Evolutionary conservation across 2,888 invertebrate species (phyloP), one percentile per base, ranked within the genome.

Genomic region (Blera fallax): DNA sequence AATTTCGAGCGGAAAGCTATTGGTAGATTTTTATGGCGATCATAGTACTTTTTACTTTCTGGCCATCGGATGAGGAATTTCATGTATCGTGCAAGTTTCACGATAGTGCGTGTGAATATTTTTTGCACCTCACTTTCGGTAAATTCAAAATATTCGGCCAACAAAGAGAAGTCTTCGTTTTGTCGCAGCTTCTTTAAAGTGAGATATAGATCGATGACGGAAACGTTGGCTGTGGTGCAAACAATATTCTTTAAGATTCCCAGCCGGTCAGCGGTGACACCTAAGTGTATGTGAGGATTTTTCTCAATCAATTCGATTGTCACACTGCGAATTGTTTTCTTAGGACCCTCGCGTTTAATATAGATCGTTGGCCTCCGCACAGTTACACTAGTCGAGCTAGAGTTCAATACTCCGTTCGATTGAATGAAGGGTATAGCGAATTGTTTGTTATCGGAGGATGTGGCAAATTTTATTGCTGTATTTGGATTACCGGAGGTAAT

Each of bases 1-100:
- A 92, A 87, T 81, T 90, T 90, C 7, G 90, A 89, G 2, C 92
- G 89, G 65, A 90, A 92, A 3, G 90, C 89, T 77, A 92, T 89
- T 1, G 92, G 92, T 14, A 91, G 87, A 84, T 91, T 90, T 88
- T 92, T 92, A 54, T 92, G 89, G 0, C 92, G 89, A 56, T 91
- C 92, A 62, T 90, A 90, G 77, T 91, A 91, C 34, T 90, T 90
- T 45, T 91, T 91, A 3, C 89, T 89, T 34, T 91, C 91, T 0
- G 92, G 90, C 92, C 92, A 92, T 50, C 91, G 89, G 7, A 92
- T 90, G 0, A 92, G 87, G 60, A 89, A 89, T 37, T 91, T 90
- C 78, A 92, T 82, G 65, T 90, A 91, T 54, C 91, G 90, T 1
- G 91, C 88, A 60, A 92, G 80, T 50, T 90, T 90, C 0, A 89